Evolutionary conservation across 2,797 vertebrate genomes (phyloP).

Genomic region (Mastacembelus armatus): DNA sequence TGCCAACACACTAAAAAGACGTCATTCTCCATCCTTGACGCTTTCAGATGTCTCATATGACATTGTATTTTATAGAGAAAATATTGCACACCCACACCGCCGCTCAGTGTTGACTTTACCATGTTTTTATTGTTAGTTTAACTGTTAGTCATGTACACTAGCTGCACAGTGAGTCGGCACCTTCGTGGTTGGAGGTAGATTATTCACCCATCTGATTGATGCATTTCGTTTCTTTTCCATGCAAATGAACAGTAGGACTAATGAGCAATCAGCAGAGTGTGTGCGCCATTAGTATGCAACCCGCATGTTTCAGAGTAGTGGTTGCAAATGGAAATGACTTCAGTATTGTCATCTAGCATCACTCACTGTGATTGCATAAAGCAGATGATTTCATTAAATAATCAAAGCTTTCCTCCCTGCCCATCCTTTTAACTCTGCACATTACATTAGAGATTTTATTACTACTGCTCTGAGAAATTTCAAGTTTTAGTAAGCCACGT

Average conservation of each 20-base stretch:
- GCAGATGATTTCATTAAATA: conserved; percentile 30
- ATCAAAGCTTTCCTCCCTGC: conserved; percentile 13
- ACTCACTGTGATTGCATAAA: conserved; percentile 51
- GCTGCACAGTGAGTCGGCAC: conserved; percentile 17
- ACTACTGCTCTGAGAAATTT: neutral
- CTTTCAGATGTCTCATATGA: conserved; percentile 46
- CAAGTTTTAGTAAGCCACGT: no score
- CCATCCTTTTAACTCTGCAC: neutral
- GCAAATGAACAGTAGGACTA: conserved; percentile 55
- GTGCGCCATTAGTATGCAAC: conserved; percentile 44
- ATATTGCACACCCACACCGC: conserved; percentile 20
- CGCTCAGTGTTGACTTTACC: conserved; percentile 13
- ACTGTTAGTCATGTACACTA: conserved; percentile 29
- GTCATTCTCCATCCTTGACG: conserved; percentile 47
- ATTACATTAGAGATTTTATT: no score
- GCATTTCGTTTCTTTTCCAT: conserved; percentile 37
- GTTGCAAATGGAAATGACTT: conserved; percentile 45
- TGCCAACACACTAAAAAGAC: conserved; percentile 24
- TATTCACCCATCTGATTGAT: conserved; percentile 49
- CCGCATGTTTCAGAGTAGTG: conserved; percentile 51
- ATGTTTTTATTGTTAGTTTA: conserved; percentile 25
- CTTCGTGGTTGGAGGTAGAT: conserved; percentile 32
- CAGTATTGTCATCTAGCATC: conserved; percentile 35
- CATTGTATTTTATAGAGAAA: conserved; percentile 36
- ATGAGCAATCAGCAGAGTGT: conserved; percentile 62